Evolutionary conservation across 37 sponge, comb jelly and placozoan species (phyloP).

Genomic region (Geodia barretti): DNA sequence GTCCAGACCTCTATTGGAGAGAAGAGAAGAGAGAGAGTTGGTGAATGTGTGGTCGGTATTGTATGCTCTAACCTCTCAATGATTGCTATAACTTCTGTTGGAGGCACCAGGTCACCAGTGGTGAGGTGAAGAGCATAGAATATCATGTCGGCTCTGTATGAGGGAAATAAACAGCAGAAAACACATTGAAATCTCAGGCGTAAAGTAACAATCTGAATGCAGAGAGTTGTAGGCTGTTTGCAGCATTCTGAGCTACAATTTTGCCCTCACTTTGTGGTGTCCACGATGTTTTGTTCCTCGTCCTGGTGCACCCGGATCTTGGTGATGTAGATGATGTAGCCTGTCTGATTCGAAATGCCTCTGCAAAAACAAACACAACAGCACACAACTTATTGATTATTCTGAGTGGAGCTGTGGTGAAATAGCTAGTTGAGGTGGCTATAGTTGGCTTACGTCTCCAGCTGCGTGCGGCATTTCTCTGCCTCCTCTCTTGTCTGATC

Average conservation of each 20-base stretch:
- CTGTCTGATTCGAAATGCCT: not conserved
- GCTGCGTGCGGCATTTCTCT: conserved; percentile 5
- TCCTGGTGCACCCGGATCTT: not conserved
- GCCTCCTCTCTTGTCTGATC: not conserved
- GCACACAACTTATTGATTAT: too few species aligned
- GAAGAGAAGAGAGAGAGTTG: not conserved
- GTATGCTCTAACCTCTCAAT: not conserved
- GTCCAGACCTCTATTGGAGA: not conserved
- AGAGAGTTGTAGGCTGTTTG: too few species aligned
- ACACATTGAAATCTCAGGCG: not conserved
- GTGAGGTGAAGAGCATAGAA: conserved; percentile 9
- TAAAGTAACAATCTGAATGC: too few species aligned
- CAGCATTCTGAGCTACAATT: too few species aligned
- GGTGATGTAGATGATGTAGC: not conserved
- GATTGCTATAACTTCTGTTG: not conserved
- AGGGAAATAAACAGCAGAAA: not conserved
- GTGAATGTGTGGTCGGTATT: not conserved
- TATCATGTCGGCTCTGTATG: conserved; percentile 25
- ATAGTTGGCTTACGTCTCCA: not conserved
- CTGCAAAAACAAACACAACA: not conserved
- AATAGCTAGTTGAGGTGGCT: not conserved
- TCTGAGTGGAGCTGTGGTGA: not conserved
- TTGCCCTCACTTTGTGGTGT: conserved; percentile 12
- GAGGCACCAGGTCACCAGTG: conserved; percentile 8
- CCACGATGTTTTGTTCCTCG: conserved; percentile 7